Evolutionary conservation across 2,113 vertebrate genomes (phyloP).

Genomic region (Amphiprion percula): DNA sequence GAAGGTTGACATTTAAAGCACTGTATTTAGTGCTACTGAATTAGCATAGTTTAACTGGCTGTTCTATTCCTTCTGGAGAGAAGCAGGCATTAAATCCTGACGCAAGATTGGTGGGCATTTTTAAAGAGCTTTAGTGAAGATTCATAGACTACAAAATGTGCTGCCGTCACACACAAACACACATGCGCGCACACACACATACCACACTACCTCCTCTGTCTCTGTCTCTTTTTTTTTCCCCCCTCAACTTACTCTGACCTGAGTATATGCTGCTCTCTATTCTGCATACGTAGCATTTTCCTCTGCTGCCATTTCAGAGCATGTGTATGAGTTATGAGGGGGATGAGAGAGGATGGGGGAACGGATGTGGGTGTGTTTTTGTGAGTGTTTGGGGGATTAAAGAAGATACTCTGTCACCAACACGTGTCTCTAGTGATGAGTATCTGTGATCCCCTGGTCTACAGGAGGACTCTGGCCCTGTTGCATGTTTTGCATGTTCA

Average conservation of each 20-base stretch:
- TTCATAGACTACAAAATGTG: conserved; percentile 76
- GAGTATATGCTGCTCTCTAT: conserved; percentile 50
- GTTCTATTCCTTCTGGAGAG: conserved; percentile 67
- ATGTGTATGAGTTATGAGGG: conserved; percentile 73
- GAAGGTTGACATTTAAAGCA: conserved; percentile 83
- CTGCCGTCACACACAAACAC: conserved; percentile 45
- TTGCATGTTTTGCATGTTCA: conserved; percentile 51
- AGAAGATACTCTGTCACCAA: conserved; percentile 57
- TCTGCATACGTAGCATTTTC: conserved; percentile 74
- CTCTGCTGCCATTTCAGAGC: conserved; percentile 54
- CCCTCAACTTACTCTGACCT: conserved; percentile 58
- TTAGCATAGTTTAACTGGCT: conserved; percentile 83
- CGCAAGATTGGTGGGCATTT: conserved; percentile 76
- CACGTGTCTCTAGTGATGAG: conserved; percentile 62
- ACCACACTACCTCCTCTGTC: conserved; percentile 26
- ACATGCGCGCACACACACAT: conserved; percentile 26
- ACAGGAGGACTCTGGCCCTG: conserved; percentile 17
- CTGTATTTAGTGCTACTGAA: conserved; percentile 79
- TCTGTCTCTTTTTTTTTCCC: conserved; percentile 19
- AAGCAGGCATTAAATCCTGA: conserved; percentile 76
- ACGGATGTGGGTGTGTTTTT: conserved; percentile 27
- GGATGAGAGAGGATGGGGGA: conserved; percentile 33
- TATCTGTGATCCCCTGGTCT: conserved; percentile 52
- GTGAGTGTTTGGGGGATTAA: conserved; percentile 49
- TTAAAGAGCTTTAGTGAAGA: conserved; percentile 78